Evolutionary conservation across 2,113 vertebrate species (phyloP), one percentile per base, ranked within the genome.

Genomic region (Aptenodytes forsteri): DNA sequence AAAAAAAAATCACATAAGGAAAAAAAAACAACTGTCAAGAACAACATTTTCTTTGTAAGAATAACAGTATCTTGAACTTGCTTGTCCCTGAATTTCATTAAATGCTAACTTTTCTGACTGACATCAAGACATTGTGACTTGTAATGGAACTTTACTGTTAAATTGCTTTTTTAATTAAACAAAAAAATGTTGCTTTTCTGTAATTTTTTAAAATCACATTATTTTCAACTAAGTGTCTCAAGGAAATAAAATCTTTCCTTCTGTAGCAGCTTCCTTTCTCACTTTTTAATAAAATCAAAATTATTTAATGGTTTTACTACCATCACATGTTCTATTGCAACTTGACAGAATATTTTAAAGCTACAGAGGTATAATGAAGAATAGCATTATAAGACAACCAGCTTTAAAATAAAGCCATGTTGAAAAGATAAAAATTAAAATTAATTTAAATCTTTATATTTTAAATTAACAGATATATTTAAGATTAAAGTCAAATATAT

Each of bases 151-250:
- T 67, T 77, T 19, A 29, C 29, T 78, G 6, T 54, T 55, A 26
- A 82, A 66, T 7, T 55, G 6, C 1, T 42, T 47, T 44, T 84
- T 50, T 38, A 40, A 36, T 34, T 55, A 32, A 73, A 70, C 9
- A 1, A 8, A 18, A 32, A 25, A 40, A 9, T 1, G 1, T 55
- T 54, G 3, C 0, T 66, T 76, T 80, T 65, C 18, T 61, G 11
- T 38, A 56, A 52, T 16, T 54, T 76, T 80, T 34, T 2, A 52
- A 66, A 81, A 83, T 54, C 14, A 70, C 6, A 29, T 61, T 55
- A 25, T 56, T 93, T 91, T 73, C 25, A 77, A 11, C 5, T 40
- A 44, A 46, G 1, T 38, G 4, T 29, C 6, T 7, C 15, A 58
- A 72, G 8, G 47, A 83, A 86, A 64, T 56, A 73, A 64, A 65